Percentiles rank a stretch among this genome's conserved stretches.
phyloP scores from a whole-genome alignment of 2,888 invertebrate species.

The Iphiclides podalirius region DNA sequence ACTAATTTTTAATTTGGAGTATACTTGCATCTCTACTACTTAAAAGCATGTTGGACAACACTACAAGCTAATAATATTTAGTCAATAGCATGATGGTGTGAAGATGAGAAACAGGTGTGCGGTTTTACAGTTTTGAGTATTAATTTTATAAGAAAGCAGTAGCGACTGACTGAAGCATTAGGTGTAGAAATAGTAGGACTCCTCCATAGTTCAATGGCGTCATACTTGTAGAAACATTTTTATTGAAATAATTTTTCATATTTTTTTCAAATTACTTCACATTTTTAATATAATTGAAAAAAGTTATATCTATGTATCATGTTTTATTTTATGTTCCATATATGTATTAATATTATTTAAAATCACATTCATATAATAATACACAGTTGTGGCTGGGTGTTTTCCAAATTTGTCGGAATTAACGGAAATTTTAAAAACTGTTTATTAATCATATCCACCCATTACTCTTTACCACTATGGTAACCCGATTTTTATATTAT shows the following conservation, averaged over 20 bases:
- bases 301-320: slow-evolving; percentile 24
- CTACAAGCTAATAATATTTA: slow-evolving; percentile 34
- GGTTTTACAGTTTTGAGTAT: slow-evolving; percentile 28
- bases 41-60: slow-evolving; percentile 36
- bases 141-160: slow-evolving; percentile 9
- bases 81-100: slow-evolving; percentile 42
- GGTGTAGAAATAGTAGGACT: slow-evolving; percentile 29
- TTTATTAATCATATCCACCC: slow-evolving; percentile 43
- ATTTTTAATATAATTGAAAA: slow-evolving; percentile 31
- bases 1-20: not conserved
- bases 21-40: slow-evolving; percentile 13
- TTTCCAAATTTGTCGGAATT: slow-evolving; percentile 51
- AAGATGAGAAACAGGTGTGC: slow-evolving; percentile 39
- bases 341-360: slow-evolving; percentile 29
- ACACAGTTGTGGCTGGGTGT: slow-evolving; percentile 54
- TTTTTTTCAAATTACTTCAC: not conserved
- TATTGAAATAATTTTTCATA: not conserved
- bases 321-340: slow-evolving; percentile 34
- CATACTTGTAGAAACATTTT: slow-evolving; percentile 14
- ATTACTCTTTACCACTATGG: slow-evolving; percentile 20
- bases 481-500: slow-evolving; percentile 21
- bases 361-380: slow-evolving; percentile 41
- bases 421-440: slow-evolving; percentile 36
- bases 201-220: slow-evolving; percentile 36
- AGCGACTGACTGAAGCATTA: slow-evolving; percentile 69